These are phyloP conservation scores for Arion vulgaris DNA, from an alignment of 1,140 invertebrate genomes.

Conservation along the genomic window DNA sequence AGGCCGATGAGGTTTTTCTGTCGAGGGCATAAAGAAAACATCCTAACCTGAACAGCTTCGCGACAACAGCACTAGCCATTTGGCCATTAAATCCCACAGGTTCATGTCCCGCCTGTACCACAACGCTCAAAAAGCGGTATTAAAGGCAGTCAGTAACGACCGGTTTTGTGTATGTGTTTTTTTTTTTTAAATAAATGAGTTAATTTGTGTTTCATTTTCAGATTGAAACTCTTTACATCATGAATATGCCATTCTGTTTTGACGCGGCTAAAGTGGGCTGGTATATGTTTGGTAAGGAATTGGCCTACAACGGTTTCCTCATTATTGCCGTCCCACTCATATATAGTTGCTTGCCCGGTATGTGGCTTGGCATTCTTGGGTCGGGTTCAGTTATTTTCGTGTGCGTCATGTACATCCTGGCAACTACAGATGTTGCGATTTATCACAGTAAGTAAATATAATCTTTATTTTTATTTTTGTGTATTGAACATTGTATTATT, in stretches of 20 bases:
- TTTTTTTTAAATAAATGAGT: no score
- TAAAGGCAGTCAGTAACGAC: no score
- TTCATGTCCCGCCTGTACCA: no score
- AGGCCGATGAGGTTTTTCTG: no score
- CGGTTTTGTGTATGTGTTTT: no score
- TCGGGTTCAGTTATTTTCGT: neutral
- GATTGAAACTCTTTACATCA: neutral
- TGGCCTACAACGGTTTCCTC: neutral
- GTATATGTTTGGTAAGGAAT: conserved; percentile 13
- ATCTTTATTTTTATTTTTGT: neutral
- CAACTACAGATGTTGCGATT: neutral
- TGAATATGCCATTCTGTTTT: conserved; percentile 17
- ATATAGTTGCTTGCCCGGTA: neutral
- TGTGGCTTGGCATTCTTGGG: conserved; percentile 9
- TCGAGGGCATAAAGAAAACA: no score
- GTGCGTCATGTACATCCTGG: neutral
- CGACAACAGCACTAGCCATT: no score
- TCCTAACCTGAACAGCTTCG: no score
- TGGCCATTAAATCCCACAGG: no score
- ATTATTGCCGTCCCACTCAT: neutral
- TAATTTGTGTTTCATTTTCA: neutral
- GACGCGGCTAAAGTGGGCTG: neutral
- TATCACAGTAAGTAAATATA: neutral
- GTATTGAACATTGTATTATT: neutral
- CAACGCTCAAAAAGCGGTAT: no score